phyloP scores from a whole-genome alignment of 2,113 vertebrate species.

The Todiramphus saurophagus region DNA sequence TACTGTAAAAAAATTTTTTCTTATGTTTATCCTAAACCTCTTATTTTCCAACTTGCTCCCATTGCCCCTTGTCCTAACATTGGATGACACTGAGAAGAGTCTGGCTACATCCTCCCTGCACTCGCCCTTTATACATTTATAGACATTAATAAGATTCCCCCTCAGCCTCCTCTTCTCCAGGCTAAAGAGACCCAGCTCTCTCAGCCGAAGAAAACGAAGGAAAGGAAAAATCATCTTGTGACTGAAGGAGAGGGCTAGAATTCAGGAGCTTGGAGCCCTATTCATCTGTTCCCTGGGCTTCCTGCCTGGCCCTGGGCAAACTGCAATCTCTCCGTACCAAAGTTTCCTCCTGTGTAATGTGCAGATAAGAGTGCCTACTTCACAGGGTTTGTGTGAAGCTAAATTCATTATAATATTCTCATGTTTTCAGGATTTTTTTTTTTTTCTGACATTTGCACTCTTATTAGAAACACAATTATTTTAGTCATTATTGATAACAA shows the following conservation, averaged over 20 bases:
- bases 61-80: too few species aligned
- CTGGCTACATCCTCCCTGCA: too few species aligned
- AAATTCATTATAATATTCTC: not conserved
- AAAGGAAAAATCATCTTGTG: conserved; percentile 23
- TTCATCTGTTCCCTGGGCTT: not conserved
- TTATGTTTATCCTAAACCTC: too few species aligned
- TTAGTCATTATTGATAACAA: not conserved
- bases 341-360: conserved; percentile 36
- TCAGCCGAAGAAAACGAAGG: not conserved
- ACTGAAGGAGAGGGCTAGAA: not conserved
- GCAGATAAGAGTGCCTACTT: conserved; percentile 2
- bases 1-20: too few species aligned
- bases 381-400: not conserved
- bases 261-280: not conserved
- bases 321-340: not conserved
- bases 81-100: too few species aligned
- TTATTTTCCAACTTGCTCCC: too few species aligned
- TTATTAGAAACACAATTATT: not conserved
- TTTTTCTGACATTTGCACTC: not conserved
- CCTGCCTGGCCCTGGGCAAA: not conserved
- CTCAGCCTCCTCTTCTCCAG: too few species aligned
- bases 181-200: too few species aligned
- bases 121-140: too few species aligned
- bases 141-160: too few species aligned
- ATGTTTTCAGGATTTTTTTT: not conserved